phyloP scores from a whole-genome alignment of 1,140 invertebrate genomes.

The Euura lappo region DNA sequence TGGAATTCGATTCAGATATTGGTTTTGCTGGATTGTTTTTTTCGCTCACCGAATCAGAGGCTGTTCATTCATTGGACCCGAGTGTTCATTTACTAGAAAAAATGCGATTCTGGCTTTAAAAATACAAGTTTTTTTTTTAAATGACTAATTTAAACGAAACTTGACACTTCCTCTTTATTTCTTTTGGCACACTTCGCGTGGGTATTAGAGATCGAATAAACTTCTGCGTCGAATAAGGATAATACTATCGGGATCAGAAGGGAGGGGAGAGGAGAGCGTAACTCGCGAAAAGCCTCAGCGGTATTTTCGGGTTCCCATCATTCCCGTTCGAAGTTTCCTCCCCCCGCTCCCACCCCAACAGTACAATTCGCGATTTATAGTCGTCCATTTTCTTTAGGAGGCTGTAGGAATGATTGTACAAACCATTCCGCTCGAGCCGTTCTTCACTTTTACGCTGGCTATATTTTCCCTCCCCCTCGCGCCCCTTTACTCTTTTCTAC shows the following conservation, averaged over 20 bases:
- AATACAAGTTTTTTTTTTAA: too few species aligned
- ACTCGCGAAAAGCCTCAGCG: background rate
- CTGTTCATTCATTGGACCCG: too few species aligned
- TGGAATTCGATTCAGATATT: too few species aligned
- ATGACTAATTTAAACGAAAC: too few species aligned
- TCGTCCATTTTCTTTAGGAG: background rate
- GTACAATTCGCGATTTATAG: conserved; percentile 4
- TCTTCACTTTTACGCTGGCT: too few species aligned
- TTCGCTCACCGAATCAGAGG: too few species aligned
- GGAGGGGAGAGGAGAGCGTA: background rate
- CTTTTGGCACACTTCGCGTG: background rate
- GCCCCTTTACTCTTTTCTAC: background rate
- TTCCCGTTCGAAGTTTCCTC: background rate
- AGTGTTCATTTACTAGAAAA: too few species aligned
- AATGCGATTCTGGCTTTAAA: too few species aligned
- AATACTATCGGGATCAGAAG: background rate
- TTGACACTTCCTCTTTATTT: background rate
- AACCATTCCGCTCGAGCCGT: background rate
- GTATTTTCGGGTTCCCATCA: background rate
- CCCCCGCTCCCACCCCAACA: too few species aligned
- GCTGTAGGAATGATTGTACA: conserved; percentile 4
- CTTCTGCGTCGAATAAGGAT: background rate
- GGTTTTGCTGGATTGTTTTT: too few species aligned
- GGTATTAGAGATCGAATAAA: background rate
- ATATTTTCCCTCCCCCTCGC: background rate